Base-by-base conservation (phyloP, 1,140 invertebrate species). In the Ptiloglossa arizonensis region DNA sequence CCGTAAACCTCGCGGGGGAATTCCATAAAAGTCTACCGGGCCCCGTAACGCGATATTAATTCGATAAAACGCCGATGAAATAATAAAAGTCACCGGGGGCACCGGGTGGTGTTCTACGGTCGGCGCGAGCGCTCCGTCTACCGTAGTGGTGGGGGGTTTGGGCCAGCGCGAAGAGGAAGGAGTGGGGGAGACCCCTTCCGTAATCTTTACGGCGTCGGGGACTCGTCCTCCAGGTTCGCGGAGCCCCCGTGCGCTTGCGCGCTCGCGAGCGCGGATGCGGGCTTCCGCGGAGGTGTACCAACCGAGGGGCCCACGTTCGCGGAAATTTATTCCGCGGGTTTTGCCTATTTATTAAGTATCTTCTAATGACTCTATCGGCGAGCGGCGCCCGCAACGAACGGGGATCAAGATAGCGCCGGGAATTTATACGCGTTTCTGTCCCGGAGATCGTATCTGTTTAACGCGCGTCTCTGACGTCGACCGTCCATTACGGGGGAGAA, bases 291-390 rank as follows among this genome's bases (percentile, higher is more conserved):
- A 13, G 71, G 38, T 24, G 35, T 56, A 56, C 54, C 29, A 24
- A n/a, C 15, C n/a, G 2, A 24, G 54, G 11, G 5, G 32, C 19
- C 35, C 67, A 15, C 50, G 38, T 22, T 72, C 44, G n/a, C 35
- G 46, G 8, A 63, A 82, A 72, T 82, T 83, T 78, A 84, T 77
- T 35, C 56, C 41, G 6, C 19, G 19, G 0, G 57, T 78, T 80
- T 67, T 29, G 52, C 60, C 50, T 85, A 79, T 81, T 86, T 87
- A 87, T 87, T 82, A 82, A 80, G 71, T 66, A 41, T 63, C 70
- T 73, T 63, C 66, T 87, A 87, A 87, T 64, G 83, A 81, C 85
- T 87, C 52, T 85, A 87, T 87, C 75, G 75, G 32, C 56, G 73
- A n/a, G 57, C 38, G 59, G 24, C 32, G 32, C 35, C 46, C 56